A percentile compares a stretch with the other conserved stretches of the same genome.
These are phyloP conservation scores for Acestrorhynchus altus DNA, from an alignment of 2,797 vertebrate species.

Conservation along the genomic window DNA sequence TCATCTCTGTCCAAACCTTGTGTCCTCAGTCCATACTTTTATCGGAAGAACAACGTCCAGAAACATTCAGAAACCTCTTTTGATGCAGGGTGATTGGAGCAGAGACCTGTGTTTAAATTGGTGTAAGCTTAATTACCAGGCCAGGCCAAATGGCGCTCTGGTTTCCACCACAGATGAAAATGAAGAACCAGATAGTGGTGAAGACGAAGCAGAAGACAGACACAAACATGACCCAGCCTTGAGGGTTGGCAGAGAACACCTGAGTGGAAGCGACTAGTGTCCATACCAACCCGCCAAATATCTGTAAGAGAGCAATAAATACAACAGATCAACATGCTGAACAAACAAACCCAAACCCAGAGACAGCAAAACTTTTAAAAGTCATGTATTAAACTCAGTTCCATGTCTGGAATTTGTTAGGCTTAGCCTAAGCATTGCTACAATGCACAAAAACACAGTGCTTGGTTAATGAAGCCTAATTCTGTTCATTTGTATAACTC, in stretches of 20 bases:
- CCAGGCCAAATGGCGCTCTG: conserved; percentile 70
- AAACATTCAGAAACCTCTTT: too few relatives aligned
- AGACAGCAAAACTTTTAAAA: too few relatives aligned
- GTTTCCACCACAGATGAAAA: conserved; percentile 69
- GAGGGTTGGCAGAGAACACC: conserved; percentile 30
- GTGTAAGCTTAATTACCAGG: conserved; percentile 66
- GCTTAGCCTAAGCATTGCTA: too few relatives aligned
- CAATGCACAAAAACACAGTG: too few relatives aligned
- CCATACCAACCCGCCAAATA: conserved; percentile 56
- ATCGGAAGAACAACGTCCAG: too few relatives aligned
- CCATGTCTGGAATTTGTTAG: too few relatives aligned
- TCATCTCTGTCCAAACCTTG: too few relatives aligned
- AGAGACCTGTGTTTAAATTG: background rate
- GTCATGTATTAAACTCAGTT: too few relatives aligned
- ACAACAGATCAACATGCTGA: background rate
- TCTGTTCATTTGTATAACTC: too few relatives aligned
- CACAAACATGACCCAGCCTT: conserved; percentile 94
- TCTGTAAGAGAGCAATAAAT: conserved; percentile 34
- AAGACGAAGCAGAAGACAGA: conserved; percentile 88
- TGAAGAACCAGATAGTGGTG: conserved; percentile 80
- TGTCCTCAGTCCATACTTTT: too few relatives aligned
- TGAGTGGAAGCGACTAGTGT: conserved; percentile 60
- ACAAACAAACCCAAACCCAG: background rate
- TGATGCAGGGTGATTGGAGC: too few relatives aligned
- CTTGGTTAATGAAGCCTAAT: too few relatives aligned